A percentile compares a stretch with the other conserved stretches of the same genome.
Evolutionary conservation across 2,113 vertebrate species (phyloP).

Genomic region (Ochotona curzoniae): DNA sequence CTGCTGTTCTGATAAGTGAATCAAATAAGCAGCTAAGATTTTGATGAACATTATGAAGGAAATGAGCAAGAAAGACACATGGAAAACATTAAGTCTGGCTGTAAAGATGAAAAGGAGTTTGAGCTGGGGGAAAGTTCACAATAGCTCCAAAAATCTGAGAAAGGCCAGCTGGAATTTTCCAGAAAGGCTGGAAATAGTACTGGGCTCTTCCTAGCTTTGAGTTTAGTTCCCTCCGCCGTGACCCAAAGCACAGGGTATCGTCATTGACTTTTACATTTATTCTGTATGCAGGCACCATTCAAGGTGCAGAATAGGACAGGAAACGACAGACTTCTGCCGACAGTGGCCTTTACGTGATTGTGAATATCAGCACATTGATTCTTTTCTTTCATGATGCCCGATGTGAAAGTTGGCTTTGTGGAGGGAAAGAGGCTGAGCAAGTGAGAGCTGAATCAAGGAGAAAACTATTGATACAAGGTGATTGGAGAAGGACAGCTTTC

Average conservation of each 20-base stretch:
- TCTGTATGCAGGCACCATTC: neutral
- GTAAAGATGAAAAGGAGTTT: neutral
- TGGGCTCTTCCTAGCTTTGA: neutral
- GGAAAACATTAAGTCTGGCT: neutral
- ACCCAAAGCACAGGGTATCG: neutral
- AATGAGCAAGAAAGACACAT: neutral
- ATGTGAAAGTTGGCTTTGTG: neutral
- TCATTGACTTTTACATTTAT: neutral
- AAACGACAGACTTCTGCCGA: neutral
- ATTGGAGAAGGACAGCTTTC: neutral
- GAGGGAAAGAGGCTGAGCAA: neutral
- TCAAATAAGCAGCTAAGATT: neutral
- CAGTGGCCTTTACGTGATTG: neutral
- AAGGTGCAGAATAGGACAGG: neutral
- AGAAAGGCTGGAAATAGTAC: neutral
- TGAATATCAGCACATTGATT: neutral
- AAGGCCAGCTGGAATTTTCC: neutral
- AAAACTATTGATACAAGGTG: neutral
- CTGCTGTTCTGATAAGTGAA: neutral
- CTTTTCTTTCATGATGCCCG: neutral
- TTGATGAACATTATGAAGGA: neutral
- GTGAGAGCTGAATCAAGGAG: neutral
- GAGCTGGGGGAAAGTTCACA: neutral
- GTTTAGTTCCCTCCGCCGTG: neutral
- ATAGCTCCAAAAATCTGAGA: neutral